phyloP scores from a whole-genome alignment of 2,888 invertebrate genomes.

The Rutpela maculata region DNA sequence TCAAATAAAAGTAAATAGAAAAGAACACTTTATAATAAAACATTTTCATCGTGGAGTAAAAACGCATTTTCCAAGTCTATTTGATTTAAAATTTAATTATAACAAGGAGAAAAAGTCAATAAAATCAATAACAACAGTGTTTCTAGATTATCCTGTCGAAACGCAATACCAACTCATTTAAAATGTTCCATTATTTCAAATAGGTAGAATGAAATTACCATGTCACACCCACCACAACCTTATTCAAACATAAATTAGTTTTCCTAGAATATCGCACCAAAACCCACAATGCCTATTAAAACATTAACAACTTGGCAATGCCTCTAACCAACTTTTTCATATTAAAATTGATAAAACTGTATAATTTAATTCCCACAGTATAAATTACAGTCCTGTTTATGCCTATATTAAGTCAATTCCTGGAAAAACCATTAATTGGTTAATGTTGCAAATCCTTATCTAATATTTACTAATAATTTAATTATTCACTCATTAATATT shows the following conservation, averaged over 20 bases:
- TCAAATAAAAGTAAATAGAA: too few species aligned
- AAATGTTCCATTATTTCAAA: too few species aligned
- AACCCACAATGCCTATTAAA: not conserved
- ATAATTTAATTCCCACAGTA: not conserved
- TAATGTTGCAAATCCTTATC: not conserved
- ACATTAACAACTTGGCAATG: not conserved
- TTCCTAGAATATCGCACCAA: not conserved
- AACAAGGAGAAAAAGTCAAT: too few species aligned
- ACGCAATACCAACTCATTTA: too few species aligned
- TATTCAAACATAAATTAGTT: not conserved
- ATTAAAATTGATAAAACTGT: not conserved
- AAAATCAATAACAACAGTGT: too few species aligned
- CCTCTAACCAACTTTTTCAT: not conserved
- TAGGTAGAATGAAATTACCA: too few species aligned
- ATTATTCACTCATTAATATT: conserved; percentile 2
- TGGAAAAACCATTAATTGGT: not conserved
- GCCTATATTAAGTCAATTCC: not conserved
- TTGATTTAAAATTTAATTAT: too few species aligned
- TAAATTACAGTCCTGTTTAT: not conserved
- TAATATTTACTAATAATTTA: conserved; percentile 9
- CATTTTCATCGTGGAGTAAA: too few species aligned
- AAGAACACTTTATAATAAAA: too few species aligned
- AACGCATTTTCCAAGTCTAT: too few species aligned
- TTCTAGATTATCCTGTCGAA: too few species aligned
- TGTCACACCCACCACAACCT: too few species aligned